Base-by-base conservation (phyloP, 2,888 invertebrate genomes). In the Drosophila anomalata region DNA sequence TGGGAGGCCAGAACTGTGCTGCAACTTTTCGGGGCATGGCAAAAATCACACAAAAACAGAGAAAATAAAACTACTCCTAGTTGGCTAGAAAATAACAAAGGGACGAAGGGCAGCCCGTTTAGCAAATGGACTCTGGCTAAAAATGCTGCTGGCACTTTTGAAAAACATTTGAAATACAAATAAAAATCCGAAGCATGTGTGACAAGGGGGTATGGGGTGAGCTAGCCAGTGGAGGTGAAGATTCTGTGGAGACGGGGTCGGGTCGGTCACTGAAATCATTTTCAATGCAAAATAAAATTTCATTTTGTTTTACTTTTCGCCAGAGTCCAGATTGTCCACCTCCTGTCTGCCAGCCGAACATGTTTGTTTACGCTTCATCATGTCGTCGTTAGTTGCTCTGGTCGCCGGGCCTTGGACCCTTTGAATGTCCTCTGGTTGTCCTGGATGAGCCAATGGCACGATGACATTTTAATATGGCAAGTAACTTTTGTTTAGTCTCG, bases 281-380 rank as follows among this genome's bases (percentile, higher is more conserved):
- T 75, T 80, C 70, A 80, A 88, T 88, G 88, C 88, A 85, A 87
- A 85, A 84, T 78, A 81, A 88, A 85, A 80, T 75, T 85, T 81
- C 73, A 84, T 81, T 80, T 87, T 87, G 87, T 84, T 80, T 82
- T 85, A 87, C 70, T 82, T 82, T 77, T 75, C 57, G 59, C 58
- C 63, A 66, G 76, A 48, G 48, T 48, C 29, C 48, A 47, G 48
- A 26, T 44, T 53, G 60, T 42, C 71, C 48, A 52, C 53, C 50
- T 73, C 74, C 67, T 79, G 88, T 79, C 82, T 69, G 62, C 73
- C 52, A 85, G 76, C 78, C 84, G 75, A 77, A 76, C 88, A 89
- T 86, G 84, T 87, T 89, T 89, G 80, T 89, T 88, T 85, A 86
- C 89, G 89, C 85, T 86, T 88, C 85, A 88, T 78, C 88, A 86